These are phyloP conservation scores for Rotaria sp. DNA, from an alignment of 2,888 invertebrate genomes.

Conservation along the genomic window DNA sequence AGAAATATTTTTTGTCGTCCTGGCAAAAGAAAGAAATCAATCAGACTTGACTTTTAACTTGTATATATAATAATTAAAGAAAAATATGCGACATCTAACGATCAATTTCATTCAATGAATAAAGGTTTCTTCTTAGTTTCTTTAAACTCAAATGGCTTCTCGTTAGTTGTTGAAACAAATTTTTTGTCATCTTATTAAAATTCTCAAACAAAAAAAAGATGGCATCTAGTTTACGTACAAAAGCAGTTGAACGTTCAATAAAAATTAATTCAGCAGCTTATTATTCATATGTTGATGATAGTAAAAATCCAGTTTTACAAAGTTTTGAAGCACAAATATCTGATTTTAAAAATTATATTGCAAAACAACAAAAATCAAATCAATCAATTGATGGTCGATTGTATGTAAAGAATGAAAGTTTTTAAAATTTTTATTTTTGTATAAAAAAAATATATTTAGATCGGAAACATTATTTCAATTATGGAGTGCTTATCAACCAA, in stretches of 20 bases:
- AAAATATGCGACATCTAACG: neutral
- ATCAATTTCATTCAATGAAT: neutral
- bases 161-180: neutral
- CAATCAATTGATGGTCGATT: conserved; percentile 28
- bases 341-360: conserved; percentile 37
- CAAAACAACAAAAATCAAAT: conserved; percentile 1
- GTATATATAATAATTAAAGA: neutral
- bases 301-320: conserved; percentile 38
- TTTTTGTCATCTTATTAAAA: too few relatives aligned
- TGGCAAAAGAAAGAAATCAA: neutral
- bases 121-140: neutral
- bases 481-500: conserved; percentile 54
- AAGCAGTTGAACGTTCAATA: conserved; percentile 36
- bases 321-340: conserved; percentile 36
- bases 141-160: neutral
- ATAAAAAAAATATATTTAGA: conserved; percentile 43
- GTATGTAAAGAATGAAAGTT: conserved; percentile 29
- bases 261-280: conserved; percentile 37
- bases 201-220: neutral
- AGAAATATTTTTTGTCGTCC: neutral
- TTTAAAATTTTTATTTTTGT: conserved; percentile 36
- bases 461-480: conserved; percentile 51
- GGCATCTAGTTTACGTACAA: conserved; percentile 37
- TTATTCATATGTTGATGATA: conserved; percentile 40
- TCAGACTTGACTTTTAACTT: neutral